Percentiles rank a stretch among this genome's conserved stretches.
These are phyloP conservation scores for Mechanitis messenoides DNA, from an alignment of 2,888 invertebrate species.

Conservation along the genomic window DNA sequence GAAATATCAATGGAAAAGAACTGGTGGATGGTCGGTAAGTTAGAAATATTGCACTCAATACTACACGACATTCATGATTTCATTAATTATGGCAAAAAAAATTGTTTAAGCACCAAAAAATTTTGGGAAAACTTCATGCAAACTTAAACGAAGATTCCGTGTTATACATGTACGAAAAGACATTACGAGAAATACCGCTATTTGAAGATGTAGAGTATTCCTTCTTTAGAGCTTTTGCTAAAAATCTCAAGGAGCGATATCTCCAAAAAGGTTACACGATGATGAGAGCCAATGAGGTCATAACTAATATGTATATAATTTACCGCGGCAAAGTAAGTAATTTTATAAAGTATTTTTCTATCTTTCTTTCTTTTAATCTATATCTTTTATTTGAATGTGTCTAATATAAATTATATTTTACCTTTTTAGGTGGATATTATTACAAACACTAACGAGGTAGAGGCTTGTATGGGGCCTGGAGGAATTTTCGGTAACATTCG, in stretches of 20 bases:
- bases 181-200: slow-evolving; percentile 70
- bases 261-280: slow-evolving; percentile 69
- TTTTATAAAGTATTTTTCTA: not conserved
- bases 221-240: slow-evolving; percentile 73
- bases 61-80: slow-evolving; percentile 19
- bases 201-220: slow-evolving; percentile 72
- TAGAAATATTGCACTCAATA: slow-evolving; percentile 5
- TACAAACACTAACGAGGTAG: slow-evolving; percentile 61
- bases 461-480: slow-evolving; percentile 70
- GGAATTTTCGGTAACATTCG: slow-evolving; percentile 72
- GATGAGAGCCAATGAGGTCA: slow-evolving; percentile 63
- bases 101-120: slow-evolving; percentile 59
- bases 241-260: slow-evolving; percentile 61
- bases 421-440: slow-evolving; percentile 58
- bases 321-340: slow-evolving; percentile 64
- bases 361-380: too few species aligned
- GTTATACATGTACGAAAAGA: slow-evolving; percentile 72
- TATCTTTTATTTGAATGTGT: slow-evolving; percentile 10
- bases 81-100: slow-evolving; percentile 20
- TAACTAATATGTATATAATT: slow-evolving; percentile 63
- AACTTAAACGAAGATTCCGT: slow-evolving; percentile 75
- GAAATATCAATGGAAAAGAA: slow-evolving; percentile 73
- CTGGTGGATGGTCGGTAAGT: slow-evolving; percentile 69
- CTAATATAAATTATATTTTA: slow-evolving; percentile 1
- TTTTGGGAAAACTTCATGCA: slow-evolving; percentile 69